Percentiles rank a stretch among this genome's conserved stretches.
Evolutionary conservation across 1,140 invertebrate species (phyloP).

Genomic region (Nephila pilipes): DNA sequence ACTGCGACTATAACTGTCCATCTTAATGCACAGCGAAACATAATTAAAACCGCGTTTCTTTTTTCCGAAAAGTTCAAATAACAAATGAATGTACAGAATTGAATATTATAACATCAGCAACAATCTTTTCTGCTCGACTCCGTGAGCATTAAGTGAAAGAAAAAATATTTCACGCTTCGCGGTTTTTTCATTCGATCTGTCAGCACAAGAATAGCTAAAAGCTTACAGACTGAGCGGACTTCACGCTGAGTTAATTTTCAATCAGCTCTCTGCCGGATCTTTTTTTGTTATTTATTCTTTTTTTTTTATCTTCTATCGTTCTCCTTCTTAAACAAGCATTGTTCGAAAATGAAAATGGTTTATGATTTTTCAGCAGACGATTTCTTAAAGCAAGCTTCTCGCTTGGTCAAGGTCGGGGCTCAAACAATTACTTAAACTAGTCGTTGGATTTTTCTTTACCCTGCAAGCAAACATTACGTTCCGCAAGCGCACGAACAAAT

Average conservation of each 20-base stretch:
- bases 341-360: slow-evolving; percentile 67
- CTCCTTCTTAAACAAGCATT: slow-evolving; percentile 69
- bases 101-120: slow-evolving; percentile 70
- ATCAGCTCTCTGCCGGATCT: slow-evolving; percentile 57
- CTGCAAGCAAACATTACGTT: slow-evolving; percentile 24
- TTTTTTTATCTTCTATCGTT: background rate
- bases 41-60: slow-evolving; percentile 38
- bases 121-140: slow-evolving; percentile 12
- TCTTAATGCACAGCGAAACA: slow-evolving; percentile 31
- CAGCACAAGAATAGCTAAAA: slow-evolving; percentile 69
- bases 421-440: slow-evolving; percentile 72
- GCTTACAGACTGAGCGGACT: slow-evolving; percentile 41
- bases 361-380: slow-evolving; percentile 58
- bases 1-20: slow-evolving; percentile 25
- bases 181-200: slow-evolving; percentile 71
- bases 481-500: background rate
- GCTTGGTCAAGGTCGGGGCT: slow-evolving; percentile 63
- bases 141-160: slow-evolving; percentile 60
- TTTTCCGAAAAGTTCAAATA: slow-evolving; percentile 10
- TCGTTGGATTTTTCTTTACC: slow-evolving; percentile 21
- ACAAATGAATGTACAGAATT: slow-evolving; percentile 28
- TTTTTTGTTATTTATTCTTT: slow-evolving; percentile 19
- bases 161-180: slow-evolving; percentile 65
- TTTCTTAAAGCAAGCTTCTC: background rate
- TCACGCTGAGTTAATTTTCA: slow-evolving; percentile 73